phyloP scores from a whole-genome alignment of 2,797 vertebrate genomes.

The Hoplostethus mediterraneus region DNA sequence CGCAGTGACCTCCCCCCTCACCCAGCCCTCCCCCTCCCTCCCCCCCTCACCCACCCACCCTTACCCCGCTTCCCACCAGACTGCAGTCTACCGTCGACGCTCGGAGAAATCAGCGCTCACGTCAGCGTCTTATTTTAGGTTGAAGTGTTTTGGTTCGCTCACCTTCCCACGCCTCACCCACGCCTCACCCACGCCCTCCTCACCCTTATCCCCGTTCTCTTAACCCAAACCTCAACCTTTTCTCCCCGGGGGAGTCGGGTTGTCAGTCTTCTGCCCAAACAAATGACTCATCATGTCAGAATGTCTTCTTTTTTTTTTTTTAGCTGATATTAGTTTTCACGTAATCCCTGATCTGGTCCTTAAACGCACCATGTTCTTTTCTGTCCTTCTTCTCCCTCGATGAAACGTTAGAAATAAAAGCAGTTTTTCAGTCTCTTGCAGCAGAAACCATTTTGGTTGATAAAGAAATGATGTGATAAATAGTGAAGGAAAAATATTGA shows the following conservation, averaged over 20 bases:
- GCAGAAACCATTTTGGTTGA: neutral
- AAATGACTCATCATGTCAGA: constrained; percentile 61
- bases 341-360: neutral
- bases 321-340: constrained; percentile 43
- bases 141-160: constrained; percentile 11
- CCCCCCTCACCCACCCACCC: neutral
- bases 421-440: neutral
- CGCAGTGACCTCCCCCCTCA: neutral
- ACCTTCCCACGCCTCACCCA: constrained; percentile 23
- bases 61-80: neutral
- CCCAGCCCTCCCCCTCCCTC: neutral
- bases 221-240: constrained; percentile 56
- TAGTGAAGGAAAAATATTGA: too few species aligned
- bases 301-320: constrained; percentile 43
- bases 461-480: neutral
- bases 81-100: neutral
- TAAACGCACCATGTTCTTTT: neutral
- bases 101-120: constrained; percentile 22
- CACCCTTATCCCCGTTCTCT: constrained; percentile 65
- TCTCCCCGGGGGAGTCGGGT: constrained; percentile 52
- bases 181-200: constrained; percentile 51
- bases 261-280: constrained; percentile 63
- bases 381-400: neutral
- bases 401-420: neutral
- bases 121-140: constrained; percentile 3